Base-by-base conservation (phyloP, 92 coral and sea anemone genomes). In the Phenganax subtilis region DNA sequence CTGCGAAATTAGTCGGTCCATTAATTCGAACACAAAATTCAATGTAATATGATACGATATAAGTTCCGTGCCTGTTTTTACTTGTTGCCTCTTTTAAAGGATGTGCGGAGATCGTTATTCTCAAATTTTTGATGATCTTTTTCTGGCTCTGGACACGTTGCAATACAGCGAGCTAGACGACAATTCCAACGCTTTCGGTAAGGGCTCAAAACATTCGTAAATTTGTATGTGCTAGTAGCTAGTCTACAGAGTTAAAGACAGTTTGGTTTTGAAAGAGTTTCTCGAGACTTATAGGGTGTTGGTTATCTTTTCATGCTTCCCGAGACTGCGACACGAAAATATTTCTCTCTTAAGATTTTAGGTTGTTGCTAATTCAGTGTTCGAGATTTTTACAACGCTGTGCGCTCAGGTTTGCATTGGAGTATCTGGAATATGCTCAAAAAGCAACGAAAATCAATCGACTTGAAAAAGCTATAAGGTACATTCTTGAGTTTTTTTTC, bases 41-140 rank as follows among this genome's bases (percentile, higher is more conserved):
- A 20, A 20, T 20, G 25, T 20, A 20, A 20, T 20, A 20, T 20
- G 25, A 20, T 20, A 20, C 25, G 25, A 20, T 20, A 20, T 20
- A 20, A 20, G 25, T 20, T 20, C 25, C 25, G 25, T 20, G 25
- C 25, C 25, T 20, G 25, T 20, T 20, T 20, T 20, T 20, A 20
- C 25, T 20, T 20, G 25, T 82, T 16, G 37, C 69, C 8, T 82
- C 37, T 75, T 51, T 56, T 12, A 28, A 79, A 93, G 98, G 82
- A 93, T 96, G 27, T 91, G 92, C 74, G 98, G 98, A 56, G 86
- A 86, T 67, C 84, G 92, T 27, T 91, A 91, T 78, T 93, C 92
- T 71, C 92, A 91, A 75, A 85, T 91, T 89, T 93, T 93, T 86
- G 98, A 93, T 62, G 98, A 91, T 77, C 88, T 93, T 55, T 84